These are phyloP conservation scores for Trichogramma evanescens DNA, from an alignment of 2,888 invertebrate genomes.

Conservation along the genomic window DNA sequence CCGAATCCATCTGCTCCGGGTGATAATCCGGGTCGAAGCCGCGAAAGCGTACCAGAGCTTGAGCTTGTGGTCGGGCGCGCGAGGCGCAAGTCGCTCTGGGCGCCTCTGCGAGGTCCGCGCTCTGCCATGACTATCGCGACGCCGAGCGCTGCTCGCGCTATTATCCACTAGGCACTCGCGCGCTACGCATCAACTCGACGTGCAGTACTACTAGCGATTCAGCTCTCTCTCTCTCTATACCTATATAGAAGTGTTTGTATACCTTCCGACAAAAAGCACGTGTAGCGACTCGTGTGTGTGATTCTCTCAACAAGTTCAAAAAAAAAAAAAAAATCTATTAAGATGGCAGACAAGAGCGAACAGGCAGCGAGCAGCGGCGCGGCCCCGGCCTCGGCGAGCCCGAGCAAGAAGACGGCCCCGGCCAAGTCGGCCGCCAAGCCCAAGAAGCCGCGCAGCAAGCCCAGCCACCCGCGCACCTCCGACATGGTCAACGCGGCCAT, in stretches of 20 bases:
- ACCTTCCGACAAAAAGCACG: not conserved
- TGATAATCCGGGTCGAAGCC: not conserved
- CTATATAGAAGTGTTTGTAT: not conserved
- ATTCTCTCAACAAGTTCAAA: too few relatives aligned
- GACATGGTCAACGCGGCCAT: constrained; percentile 56
- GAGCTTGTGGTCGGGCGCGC: not conserved
- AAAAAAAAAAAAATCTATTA: too few relatives aligned
- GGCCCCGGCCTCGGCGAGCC: constrained; percentile 4
- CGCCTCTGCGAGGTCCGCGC: constrained; percentile 36
- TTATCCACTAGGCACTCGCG: not conserved
- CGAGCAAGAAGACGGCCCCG: constrained; percentile 21
- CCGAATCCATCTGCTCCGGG: too few relatives aligned
- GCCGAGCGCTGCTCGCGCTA: not conserved
- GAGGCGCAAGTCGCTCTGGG: constrained; percentile 23
- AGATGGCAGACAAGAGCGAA: not conserved
- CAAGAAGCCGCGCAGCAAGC: constrained; percentile 42
- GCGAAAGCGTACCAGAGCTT: not conserved
- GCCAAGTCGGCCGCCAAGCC: constrained; percentile 31
- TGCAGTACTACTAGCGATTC: not conserved
- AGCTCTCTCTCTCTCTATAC: not conserved
- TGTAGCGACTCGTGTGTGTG: too few relatives aligned
- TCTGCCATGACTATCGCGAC: constrained; percentile 14
- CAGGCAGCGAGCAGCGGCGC: not conserved
- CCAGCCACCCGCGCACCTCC: constrained; percentile 50
- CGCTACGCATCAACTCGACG: not conserved